phyloP scores from a whole-genome alignment of 2,113 vertebrate species.

The Prunella himalayana region DNA sequence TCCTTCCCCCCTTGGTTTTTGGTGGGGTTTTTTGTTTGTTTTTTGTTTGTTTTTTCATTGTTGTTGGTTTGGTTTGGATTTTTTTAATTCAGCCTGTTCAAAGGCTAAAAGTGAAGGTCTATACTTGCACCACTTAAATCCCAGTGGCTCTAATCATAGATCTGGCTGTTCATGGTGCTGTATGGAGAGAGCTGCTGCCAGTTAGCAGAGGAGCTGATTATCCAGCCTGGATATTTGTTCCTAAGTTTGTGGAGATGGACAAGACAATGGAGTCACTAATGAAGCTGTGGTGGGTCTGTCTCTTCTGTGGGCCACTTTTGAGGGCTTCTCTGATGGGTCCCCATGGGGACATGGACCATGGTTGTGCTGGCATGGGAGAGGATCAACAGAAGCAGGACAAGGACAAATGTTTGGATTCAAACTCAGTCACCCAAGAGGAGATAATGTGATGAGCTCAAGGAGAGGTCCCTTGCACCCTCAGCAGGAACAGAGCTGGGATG shows the following conservation, averaged over 20 bases:
- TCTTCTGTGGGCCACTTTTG: not conserved
- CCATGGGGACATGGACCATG: not conserved
- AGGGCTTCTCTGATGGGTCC: not conserved
- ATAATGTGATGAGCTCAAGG: not conserved
- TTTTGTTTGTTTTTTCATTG: not conserved
- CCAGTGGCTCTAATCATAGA: not conserved
- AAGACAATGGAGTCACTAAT: not conserved
- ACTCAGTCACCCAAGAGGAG: not conserved
- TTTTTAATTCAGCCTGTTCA: not conserved
- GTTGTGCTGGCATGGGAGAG: not conserved
- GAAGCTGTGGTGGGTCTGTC: not conserved
- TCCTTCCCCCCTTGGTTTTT: not conserved
- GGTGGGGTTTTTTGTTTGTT: too few species aligned
- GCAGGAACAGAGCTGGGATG: not conserved
- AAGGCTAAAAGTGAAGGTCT: not conserved
- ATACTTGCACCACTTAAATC: not conserved
- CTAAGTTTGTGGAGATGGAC: not conserved
- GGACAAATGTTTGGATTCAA: not conserved
- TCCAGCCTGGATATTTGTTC: not conserved
- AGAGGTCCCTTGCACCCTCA: not conserved
- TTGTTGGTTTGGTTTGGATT: not conserved
- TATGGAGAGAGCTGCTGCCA: not conserved
- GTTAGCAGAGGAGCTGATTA: not conserved
- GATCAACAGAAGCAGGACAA: not conserved
- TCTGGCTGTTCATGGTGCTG: not conserved